phyloP scores from a whole-genome alignment of 2,797 vertebrate genomes.

The Carapus acus region DNA sequence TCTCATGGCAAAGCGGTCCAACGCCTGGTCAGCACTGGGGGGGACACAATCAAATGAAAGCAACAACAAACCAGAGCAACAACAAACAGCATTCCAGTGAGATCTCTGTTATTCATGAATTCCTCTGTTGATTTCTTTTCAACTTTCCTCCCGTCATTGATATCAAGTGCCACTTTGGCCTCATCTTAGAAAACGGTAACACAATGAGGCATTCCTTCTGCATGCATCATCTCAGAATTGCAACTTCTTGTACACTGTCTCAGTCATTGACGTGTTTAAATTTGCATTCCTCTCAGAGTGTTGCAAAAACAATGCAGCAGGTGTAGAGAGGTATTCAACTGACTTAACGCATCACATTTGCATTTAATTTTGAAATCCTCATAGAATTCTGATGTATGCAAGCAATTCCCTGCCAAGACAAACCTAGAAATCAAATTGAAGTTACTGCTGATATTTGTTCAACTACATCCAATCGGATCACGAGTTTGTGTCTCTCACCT shows the following conservation, averaged over 20 bases:
- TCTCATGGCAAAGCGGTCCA: conserved; percentile 97
- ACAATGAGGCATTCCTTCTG: background rate
- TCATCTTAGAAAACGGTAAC: conserved; percentile 9
- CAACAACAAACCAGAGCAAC: background rate
- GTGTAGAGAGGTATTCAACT: conserved; percentile 38
- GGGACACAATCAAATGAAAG: conserved; percentile 1
- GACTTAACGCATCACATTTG: conserved; percentile 46
- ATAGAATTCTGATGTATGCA: too few relatives aligned
- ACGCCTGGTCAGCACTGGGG: conserved; percentile 86
- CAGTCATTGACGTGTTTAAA: too few relatives aligned
- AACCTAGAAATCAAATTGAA: too few relatives aligned
- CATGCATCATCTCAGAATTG: conserved; percentile 17
- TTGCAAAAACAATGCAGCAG: conserved; percentile 43
- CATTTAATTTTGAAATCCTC: conserved; percentile 40
- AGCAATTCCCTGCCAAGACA: too few relatives aligned
- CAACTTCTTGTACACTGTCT: too few relatives aligned
- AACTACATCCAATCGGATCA: background rate
- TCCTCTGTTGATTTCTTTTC: background rate
- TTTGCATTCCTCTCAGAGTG: conserved; percentile 13
- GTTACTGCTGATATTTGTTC: too few relatives aligned
- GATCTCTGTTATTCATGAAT: background rate
- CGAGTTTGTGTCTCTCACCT: conserved; percentile 72
- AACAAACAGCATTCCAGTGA: background rate
- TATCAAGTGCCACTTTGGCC: background rate
- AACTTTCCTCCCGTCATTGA: background rate